Evolutionary conservation across 2,888 invertebrate species (phyloP).

Genomic region (Heterodera filipjevi): DNA sequence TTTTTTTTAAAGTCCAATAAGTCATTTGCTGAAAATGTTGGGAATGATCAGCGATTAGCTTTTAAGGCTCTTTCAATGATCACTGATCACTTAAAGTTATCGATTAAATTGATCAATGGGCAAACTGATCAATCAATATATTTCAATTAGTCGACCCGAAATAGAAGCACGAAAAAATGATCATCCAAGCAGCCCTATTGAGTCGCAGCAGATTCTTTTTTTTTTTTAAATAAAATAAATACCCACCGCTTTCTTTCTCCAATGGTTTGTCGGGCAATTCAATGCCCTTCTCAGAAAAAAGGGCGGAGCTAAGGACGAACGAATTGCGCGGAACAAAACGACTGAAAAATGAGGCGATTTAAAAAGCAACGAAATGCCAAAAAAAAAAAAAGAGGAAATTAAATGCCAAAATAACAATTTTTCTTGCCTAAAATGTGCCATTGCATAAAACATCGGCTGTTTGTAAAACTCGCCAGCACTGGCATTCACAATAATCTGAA

Average conservation of each 20-base stretch:
- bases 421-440: constrained; percentile 75
- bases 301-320: neutral
- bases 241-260: neutral
- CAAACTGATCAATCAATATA: too few relatives aligned
- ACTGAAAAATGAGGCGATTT: neutral
- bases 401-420: neutral
- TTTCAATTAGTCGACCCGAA: too few relatives aligned
- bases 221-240: too few relatives aligned
- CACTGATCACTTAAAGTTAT: too few relatives aligned
- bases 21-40: too few relatives aligned
- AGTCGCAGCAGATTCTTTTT: too few relatives aligned
- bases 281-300: neutral
- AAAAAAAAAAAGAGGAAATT: neutral
- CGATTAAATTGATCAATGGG: too few relatives aligned
- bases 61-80: too few relatives aligned
- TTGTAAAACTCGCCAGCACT: constrained; percentile 79
- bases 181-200: too few relatives aligned
- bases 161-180: too few relatives aligned
- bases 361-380: neutral
- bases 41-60: too few relatives aligned
- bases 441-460: constrained; percentile 83
- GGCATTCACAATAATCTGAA: constrained; percentile 70
- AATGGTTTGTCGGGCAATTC: neutral
- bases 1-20: too few relatives aligned
- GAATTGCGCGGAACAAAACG: constrained; percentile 25